These are phyloP conservation scores for Acleris literana DNA, from an alignment of 2,888 invertebrate genomes.

Conservation along the genomic window DNA sequence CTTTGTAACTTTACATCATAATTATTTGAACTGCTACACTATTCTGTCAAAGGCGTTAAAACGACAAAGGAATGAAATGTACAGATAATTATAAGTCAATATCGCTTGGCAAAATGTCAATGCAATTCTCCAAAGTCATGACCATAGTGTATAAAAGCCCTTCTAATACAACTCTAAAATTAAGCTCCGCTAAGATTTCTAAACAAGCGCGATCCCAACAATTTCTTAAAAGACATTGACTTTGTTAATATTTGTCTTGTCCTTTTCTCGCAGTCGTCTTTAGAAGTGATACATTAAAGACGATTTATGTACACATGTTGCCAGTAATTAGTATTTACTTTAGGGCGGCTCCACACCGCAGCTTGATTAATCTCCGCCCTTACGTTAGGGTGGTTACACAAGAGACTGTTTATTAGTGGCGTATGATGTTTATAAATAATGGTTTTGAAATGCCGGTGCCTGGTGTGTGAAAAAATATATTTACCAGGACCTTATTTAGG, in stretches of 20 bases:
- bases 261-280: conserved; percentile 37
- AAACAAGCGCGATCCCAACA: background rate
- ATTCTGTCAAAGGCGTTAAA: too few relatives aligned
- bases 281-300: conserved; percentile 64
- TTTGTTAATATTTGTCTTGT: conserved; percentile 12
- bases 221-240: conserved; percentile 9
- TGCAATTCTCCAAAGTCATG: too few relatives aligned
- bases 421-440: background rate
- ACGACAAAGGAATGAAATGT: too few relatives aligned
- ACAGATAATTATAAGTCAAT: too few relatives aligned
- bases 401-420: conserved; percentile 8
- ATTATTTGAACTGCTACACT: too few relatives aligned
- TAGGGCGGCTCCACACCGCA: conserved; percentile 67
- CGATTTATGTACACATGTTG: conserved; percentile 75
- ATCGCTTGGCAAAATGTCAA: too few relatives aligned
- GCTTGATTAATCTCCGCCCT: conserved; percentile 66
- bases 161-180: background rate
- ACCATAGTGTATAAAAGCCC: too few relatives aligned
- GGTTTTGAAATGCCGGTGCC: background rate
- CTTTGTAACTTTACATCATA: too few relatives aligned
- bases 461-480: too few relatives aligned
- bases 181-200: background rate
- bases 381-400: conserved; percentile 34
- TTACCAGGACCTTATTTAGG: background rate
- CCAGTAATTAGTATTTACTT: conserved; percentile 68